Percentiles rank a stretch among this genome's conserved stretches.
phyloP scores from a whole-genome alignment of 2,888 invertebrate species.

The Oxystoma pomonae region DNA sequence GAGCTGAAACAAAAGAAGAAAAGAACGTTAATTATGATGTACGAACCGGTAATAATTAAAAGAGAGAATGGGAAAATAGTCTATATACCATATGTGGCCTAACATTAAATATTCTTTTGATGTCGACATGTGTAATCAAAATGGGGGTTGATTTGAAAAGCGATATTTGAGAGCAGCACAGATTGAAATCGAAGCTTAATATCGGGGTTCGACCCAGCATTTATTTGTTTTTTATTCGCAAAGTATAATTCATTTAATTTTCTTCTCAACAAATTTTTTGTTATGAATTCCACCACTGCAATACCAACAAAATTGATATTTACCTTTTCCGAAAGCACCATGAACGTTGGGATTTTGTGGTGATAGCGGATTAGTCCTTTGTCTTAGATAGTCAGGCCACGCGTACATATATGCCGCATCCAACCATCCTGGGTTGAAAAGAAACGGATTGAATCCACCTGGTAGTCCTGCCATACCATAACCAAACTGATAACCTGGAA shows the following conservation, averaged over 20 bases:
- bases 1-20: slow-evolving; percentile 25
- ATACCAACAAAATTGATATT: too few relatives aligned
- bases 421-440: slow-evolving; percentile 73
- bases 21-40: not conserved
- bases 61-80: not conserved
- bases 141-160: slow-evolving; percentile 21
- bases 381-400: slow-evolving; percentile 66
- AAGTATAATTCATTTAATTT: too few relatives aligned
- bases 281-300: too few relatives aligned
- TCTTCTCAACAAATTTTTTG: too few relatives aligned
- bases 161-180: slow-evolving; percentile 17
- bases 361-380: slow-evolving; percentile 50
- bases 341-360: slow-evolving; percentile 30
- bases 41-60: too few relatives aligned
- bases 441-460: slow-evolving; percentile 71
- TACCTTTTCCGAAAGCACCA: slow-evolving; percentile 39
- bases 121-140: slow-evolving; percentile 20
- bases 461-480: slow-evolving; percentile 59
- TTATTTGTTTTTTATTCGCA: too few relatives aligned
- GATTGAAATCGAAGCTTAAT: slow-evolving; percentile 9
- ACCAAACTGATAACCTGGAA: slow-evolving; percentile 74
- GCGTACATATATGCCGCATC: slow-evolving; percentile 73
- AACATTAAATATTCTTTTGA: slow-evolving; percentile 24
- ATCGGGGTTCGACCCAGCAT: not conserved
- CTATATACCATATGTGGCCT: slow-evolving; percentile 18